These are phyloP conservation scores for Hippocampus comes DNA, from an alignment of 2,113 vertebrate species.

Conservation along the genomic window DNA sequence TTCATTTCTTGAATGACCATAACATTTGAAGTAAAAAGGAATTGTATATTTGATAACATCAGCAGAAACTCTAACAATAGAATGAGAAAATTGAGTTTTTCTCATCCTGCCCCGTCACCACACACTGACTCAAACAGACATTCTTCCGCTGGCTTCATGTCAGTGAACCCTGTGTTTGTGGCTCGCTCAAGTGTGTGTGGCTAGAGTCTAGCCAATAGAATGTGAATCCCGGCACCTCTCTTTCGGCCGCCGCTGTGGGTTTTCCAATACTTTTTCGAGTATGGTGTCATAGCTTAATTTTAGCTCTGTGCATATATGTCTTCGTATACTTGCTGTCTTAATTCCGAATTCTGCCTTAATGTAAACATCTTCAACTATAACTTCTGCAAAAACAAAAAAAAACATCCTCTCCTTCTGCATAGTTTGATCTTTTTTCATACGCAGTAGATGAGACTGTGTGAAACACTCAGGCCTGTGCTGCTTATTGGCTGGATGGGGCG, in stretches of 20 bases:
- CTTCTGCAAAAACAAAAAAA: slow-evolving; percentile 24
- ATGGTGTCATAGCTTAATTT: slow-evolving; percentile 64
- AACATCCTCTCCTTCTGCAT: slow-evolving; percentile 10
- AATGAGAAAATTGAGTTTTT: slow-evolving; percentile 26
- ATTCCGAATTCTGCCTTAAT: slow-evolving; percentile 49
- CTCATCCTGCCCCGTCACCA: slow-evolving; percentile 52
- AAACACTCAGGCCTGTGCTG: slow-evolving; percentile 39
- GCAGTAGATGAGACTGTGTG: slow-evolving; percentile 25
- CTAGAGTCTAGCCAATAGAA: slow-evolving; percentile 62
- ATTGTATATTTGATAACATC: slow-evolving; percentile 38
- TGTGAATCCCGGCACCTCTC: slow-evolving; percentile 68
- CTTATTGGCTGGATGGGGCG: slow-evolving; percentile 30
- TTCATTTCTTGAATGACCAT: slow-evolving; percentile 34
- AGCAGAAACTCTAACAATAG: slow-evolving; percentile 41
- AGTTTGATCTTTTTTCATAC: slow-evolving; percentile 22
- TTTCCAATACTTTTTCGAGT: slow-evolving; percentile 64
- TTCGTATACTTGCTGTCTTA: slow-evolving; percentile 47
- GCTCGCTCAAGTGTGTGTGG: slow-evolving; percentile 45
- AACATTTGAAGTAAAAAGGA: slow-evolving; percentile 9
- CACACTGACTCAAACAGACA: slow-evolving; percentile 48
- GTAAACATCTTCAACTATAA: slow-evolving; percentile 33
- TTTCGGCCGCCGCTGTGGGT: slow-evolving; percentile 55
- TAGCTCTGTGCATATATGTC: slow-evolving; percentile 19
- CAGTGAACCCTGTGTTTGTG: slow-evolving; percentile 66
- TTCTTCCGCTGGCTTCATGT: slow-evolving; percentile 56